Percentiles rank a stretch among this genome's conserved stretches.
These are phyloP conservation scores for Lasioglossum figueresi DNA, from an alignment of 2,888 invertebrate genomes.

Conservation along the genomic window DNA sequence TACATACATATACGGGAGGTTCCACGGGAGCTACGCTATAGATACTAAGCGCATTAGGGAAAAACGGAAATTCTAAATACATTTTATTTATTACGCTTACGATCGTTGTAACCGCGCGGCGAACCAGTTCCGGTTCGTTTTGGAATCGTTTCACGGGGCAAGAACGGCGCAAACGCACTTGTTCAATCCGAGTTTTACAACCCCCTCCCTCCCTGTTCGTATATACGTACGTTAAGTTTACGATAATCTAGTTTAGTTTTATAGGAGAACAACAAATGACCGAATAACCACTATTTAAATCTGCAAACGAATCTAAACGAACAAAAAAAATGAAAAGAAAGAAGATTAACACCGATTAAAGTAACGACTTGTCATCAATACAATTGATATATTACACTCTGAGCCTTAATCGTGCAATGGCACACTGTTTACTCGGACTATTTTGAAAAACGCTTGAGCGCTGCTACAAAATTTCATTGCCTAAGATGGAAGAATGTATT, in stretches of 20 bases:
- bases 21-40: slow-evolving; percentile 35
- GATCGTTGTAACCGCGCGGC: slow-evolving; percentile 26
- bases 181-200: slow-evolving; percentile 59
- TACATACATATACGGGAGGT: background rate
- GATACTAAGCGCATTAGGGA: slow-evolving; percentile 52
- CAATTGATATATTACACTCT: slow-evolving; percentile 62
- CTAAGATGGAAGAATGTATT: background rate
- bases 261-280: slow-evolving; percentile 60
- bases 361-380: slow-evolving; percentile 61
- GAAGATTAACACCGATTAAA: slow-evolving; percentile 24
- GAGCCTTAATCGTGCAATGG: slow-evolving; percentile 28
- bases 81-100: slow-evolving; percentile 61
- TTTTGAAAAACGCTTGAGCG: background rate
- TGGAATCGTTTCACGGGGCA: slow-evolving; percentile 55
- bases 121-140: slow-evolving; percentile 32
- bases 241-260: slow-evolving; percentile 74
- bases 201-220: slow-evolving; percentile 31
- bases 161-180: slow-evolving; percentile 62
- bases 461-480: background rate
- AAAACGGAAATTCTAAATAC: slow-evolving; percentile 50
- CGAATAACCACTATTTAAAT: slow-evolving; percentile 61
- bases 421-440: background rate
- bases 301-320: slow-evolving; percentile 54
- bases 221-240: slow-evolving; percentile 74
- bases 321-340: slow-evolving; percentile 22